Evolutionary conservation across 2,113 vertebrate genomes (phyloP), one percentile per base, ranked within the genome.

Genomic region (Rhagologus leucostigma): DNA sequence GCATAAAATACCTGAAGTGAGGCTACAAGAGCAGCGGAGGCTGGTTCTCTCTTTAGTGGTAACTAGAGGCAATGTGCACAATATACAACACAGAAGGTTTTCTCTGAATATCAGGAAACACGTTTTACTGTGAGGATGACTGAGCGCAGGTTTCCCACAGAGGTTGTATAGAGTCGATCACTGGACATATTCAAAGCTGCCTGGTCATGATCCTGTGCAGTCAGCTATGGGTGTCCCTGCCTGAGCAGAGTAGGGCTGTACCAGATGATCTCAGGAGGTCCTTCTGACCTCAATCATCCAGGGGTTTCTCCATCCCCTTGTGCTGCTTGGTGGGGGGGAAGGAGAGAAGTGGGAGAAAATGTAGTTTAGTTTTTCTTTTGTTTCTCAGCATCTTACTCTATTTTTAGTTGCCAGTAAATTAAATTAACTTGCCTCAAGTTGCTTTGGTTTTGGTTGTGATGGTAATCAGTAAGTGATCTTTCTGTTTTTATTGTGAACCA

Each of bases 251-350:
- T 15, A 14, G 7, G 11, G 14, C 18, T 73, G 37, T 37, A 86
- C 14, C 16, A 62, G 20, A 11, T 20, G 16, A 13, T 35, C 10
- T 50, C 22, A 20, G 21, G n/a, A 78, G 13, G 26, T 55, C 12
- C 8, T 84, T 79, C 35, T 5, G 19, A 21, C 2, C 32, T 64
- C 32, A 32, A 0, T 11, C 16, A 30, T 39, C 9, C 20, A 35
- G 7, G 2, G 7, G 15, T 71, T 73, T 92, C 12, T 26, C 42
- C 26, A 26, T 44, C 7, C 5, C 7, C 2, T 39, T 75, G 13
- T 52, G 20, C 6, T 4, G 0, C 6, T 33, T 80, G 35, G 7
- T 0, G 3, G 3, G 6, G 3, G 12, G 7, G 14, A 49, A 22
- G 10, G 8, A 56, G 18, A 74, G 17, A 37, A 44, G 6, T 6